These are phyloP conservation scores for Brenthis ino DNA, from an alignment of 2,888 invertebrate genomes.

Conservation along the genomic window DNA sequence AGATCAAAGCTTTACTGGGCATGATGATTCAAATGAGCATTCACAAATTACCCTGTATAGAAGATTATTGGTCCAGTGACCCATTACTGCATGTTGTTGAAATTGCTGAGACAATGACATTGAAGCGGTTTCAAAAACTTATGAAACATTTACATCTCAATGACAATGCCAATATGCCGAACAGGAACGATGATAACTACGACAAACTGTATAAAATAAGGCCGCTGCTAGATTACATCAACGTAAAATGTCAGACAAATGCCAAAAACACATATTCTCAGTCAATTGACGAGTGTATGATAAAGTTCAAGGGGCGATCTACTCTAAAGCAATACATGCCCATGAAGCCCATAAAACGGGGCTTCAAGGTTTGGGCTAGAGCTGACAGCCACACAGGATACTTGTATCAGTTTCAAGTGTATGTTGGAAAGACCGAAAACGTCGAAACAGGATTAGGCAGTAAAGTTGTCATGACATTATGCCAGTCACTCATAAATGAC, in stretches of 20 bases:
- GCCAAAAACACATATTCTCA: constrained; percentile 39
- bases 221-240: constrained; percentile 28
- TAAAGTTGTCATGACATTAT: constrained; percentile 9
- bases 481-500: constrained; percentile 6
- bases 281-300: constrained; percentile 42
- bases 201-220: constrained; percentile 33
- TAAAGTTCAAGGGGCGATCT: constrained; percentile 44
- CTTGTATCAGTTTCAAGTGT: constrained; percentile 42
- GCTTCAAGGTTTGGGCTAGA: constrained; percentile 38
- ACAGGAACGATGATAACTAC: constrained; percentile 23
- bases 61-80: constrained; percentile 40
- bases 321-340: constrained; percentile 42
- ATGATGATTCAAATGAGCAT: constrained; percentile 35
- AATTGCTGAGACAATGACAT: constrained; percentile 31
- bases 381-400: constrained; percentile 36
- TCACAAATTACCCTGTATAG: constrained; percentile 37
- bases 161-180: constrained; percentile 28
- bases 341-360: constrained; percentile 36
- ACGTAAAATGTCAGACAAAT: constrained; percentile 34
- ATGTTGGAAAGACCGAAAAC: constrained; percentile 40
- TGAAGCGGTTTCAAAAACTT: constrained; percentile 33
- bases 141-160: constrained; percentile 29
- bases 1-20: not conserved
- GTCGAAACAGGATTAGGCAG: constrained; percentile 7
- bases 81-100: constrained; percentile 29